phyloP scores from a whole-genome alignment of 1,140 invertebrate species.

The Pteromalus puparum region DNA sequence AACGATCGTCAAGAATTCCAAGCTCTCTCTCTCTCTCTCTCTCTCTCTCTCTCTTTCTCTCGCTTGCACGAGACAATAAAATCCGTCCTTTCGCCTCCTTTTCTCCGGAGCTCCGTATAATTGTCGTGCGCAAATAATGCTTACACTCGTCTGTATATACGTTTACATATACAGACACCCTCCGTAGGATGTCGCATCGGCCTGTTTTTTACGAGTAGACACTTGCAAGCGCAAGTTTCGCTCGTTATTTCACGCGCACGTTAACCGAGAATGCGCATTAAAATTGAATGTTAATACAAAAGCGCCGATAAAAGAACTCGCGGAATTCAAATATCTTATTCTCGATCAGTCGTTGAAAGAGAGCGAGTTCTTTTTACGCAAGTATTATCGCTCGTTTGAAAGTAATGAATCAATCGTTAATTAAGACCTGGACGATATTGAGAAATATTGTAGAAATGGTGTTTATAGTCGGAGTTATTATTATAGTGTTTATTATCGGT shows the following conservation, averaged over 20 bases:
- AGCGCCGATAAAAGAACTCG: background rate
- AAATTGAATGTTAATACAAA: constrained; percentile 10
- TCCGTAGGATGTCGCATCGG: background rate
- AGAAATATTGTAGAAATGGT: background rate
- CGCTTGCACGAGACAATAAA: background rate
- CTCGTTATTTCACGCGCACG: constrained; percentile 26
- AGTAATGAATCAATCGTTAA: background rate
- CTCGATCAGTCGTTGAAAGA: background rate
- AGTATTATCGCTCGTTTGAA: no score
- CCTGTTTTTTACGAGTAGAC: background rate
- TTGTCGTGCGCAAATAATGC: background rate
- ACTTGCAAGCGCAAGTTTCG: background rate
- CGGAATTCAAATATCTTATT: constrained; percentile 5
- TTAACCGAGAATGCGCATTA: constrained; percentile 1
- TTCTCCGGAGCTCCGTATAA: background rate
- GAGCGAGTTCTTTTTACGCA: background rate
- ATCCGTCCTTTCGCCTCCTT: background rate
- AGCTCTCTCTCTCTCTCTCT: no score
- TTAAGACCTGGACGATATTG: background rate
- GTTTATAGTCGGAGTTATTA: no score
- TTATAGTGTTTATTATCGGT: no score
- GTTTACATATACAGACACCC: background rate
- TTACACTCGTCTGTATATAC: background rate
- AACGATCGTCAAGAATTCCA: background rate
- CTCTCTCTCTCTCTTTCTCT: background rate